phyloP scores from a whole-genome alignment of 2,113 vertebrate species.

The Neofelis nebulosa region DNA sequence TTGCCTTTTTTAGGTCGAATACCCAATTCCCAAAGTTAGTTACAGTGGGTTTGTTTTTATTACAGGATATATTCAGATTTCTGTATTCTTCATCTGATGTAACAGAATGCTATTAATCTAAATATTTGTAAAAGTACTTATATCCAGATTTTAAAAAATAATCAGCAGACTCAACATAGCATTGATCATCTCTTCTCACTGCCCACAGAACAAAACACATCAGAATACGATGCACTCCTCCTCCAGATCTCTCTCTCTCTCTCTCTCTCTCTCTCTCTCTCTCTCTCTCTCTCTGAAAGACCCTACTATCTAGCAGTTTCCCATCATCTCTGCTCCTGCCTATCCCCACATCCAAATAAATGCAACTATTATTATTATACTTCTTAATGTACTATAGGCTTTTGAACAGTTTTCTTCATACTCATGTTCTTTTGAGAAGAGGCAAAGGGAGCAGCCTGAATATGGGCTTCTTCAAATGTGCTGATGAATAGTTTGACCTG shows the following conservation, averaged over 20 bases:
- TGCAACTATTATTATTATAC: neutral
- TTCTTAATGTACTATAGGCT: neutral
- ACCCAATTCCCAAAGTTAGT: conserved; percentile 77
- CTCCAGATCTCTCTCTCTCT: neutral
- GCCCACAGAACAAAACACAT: neutral
- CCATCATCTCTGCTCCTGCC: neutral
- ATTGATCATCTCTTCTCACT: neutral
- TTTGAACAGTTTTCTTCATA: neutral
- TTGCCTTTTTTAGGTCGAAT: conserved; percentile 80
- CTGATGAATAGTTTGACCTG: neutral
- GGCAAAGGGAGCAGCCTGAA: neutral
- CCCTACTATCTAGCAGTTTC: neutral
- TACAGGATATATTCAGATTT: conserved; percentile 87
- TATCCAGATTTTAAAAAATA: conserved; percentile 85
- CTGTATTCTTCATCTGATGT: conserved; percentile 89
- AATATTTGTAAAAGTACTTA: conserved; percentile 95
- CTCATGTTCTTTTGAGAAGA: neutral
- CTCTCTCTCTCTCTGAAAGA: neutral
- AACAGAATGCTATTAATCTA: conserved; percentile 92
- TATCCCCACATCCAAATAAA: no score
- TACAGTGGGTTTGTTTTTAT: conserved; percentile 87
- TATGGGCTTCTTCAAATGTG: neutral
- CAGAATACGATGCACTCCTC: neutral
- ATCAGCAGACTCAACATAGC: neutral
- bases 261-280: no score